Evolutionary conservation across 23 tunicate genomes (phyloP).

Genomic region (Aplidium turbinatum): DNA sequence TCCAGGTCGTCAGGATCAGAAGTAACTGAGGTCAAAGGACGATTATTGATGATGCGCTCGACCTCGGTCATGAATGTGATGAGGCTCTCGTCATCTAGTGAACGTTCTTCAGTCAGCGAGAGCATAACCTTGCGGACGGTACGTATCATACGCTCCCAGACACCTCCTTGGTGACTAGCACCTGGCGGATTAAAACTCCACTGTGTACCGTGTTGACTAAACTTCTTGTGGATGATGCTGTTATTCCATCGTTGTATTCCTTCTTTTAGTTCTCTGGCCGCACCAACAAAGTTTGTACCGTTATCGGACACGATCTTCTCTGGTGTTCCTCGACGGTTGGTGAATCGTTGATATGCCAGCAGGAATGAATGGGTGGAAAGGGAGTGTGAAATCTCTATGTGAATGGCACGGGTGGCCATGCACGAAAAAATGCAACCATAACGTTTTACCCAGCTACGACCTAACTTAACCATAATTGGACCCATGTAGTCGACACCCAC

Average conservation of each 20-base stretch:
- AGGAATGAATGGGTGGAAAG: slow-evolving; percentile 36
- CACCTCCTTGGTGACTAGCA: slow-evolving; percentile 31
- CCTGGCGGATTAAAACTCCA: slow-evolving; percentile 15
- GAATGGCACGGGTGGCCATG: slow-evolving; percentile 39
- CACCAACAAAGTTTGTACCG: slow-evolving; percentile 31
- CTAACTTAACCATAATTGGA: slow-evolving; percentile 1
- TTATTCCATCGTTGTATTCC: slow-evolving; percentile 14
- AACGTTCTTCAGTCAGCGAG: slow-evolving; percentile 12
- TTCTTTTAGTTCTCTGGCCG: background rate
- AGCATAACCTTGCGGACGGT: slow-evolving; percentile 3
- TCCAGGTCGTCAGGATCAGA: slow-evolving; percentile 20
- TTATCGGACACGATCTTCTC: slow-evolving; percentile 7
- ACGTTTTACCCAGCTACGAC: slow-evolving; percentile 1
- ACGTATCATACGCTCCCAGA: slow-evolving; percentile 21
- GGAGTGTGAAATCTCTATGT: slow-evolving; percentile 31
- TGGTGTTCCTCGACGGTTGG: slow-evolving; percentile 17
- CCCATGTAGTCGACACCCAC: slow-evolving; percentile 22
- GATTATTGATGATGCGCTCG: slow-evolving; percentile 25
- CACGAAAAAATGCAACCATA: slow-evolving; percentile 36
- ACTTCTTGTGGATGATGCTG: background rate
- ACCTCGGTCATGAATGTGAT: slow-evolving; percentile 5
- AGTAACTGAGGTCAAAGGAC: slow-evolving; percentile 27
- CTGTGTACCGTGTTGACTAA: slow-evolving; percentile 2
- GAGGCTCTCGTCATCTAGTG: slow-evolving; percentile 16
- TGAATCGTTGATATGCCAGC: slow-evolving; percentile 27